Evolutionary conservation across 2,113 vertebrate species (phyloP).

Genomic region (Aphyosemion australe): DNA sequence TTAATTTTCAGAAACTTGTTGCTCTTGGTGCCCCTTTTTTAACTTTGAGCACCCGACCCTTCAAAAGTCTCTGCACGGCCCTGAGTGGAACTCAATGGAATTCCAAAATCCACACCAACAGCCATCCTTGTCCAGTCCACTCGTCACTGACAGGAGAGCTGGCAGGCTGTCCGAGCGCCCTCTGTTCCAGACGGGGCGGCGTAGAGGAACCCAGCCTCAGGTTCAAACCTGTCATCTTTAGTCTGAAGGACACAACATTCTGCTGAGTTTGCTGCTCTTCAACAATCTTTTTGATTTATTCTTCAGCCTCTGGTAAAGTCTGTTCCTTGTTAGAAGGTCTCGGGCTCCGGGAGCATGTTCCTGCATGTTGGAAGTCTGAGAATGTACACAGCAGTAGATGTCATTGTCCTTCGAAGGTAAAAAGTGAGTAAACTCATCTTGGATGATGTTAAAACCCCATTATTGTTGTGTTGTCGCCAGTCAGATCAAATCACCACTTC

Average conservation of each 20-base stretch:
- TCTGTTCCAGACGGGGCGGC: constrained; percentile 1
- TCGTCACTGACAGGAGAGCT: too few relatives aligned
- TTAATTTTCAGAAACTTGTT: too few relatives aligned
- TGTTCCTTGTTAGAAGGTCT: constrained; percentile 56
- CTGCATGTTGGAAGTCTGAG: constrained; percentile 47
- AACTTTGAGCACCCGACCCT: too few relatives aligned
- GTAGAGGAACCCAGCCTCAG: constrained; percentile 37
- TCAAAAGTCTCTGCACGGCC: too few relatives aligned
- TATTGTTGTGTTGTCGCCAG: constrained; percentile 27
- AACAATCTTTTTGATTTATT: constrained; percentile 37
- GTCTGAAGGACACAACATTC: constrained; percentile 13
- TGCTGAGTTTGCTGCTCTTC: constrained; percentile 12
- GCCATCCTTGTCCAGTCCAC: too few relatives aligned
- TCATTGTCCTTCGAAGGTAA: constrained; percentile 14
- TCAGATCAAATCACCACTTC: constrained; percentile 58
- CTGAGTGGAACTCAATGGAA: too few relatives aligned
- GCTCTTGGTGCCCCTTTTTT: too few relatives aligned
- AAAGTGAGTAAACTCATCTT: constrained; percentile 11
- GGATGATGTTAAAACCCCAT: constrained; percentile 25
- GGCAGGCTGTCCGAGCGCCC: too few relatives aligned
- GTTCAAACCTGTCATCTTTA: constrained; percentile 24
- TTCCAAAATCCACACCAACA: too few relatives aligned
- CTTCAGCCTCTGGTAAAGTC: constrained; percentile 23
- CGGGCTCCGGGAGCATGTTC: constrained; percentile 30
- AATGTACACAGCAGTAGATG: constrained; percentile 39